Percentiles rank a stretch among this genome's conserved stretches.
Conservation (phyloP, 2,797 vertebrate genomes). For the Acropternis orthonyx region DNA sequence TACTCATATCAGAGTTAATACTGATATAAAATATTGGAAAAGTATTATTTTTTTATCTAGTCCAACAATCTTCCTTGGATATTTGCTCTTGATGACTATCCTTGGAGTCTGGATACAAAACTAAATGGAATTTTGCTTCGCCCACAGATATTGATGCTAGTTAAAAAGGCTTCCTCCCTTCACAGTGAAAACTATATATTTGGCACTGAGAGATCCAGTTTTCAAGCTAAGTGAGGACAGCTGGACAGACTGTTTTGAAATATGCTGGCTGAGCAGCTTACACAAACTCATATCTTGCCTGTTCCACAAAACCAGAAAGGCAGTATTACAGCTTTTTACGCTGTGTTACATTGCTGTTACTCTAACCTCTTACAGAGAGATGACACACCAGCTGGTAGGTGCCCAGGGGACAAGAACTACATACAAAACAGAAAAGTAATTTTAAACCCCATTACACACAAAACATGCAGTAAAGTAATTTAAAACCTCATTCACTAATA, state of each 20-base stretch:
- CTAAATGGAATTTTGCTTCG: not conserved
- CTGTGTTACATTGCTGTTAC: not conserved
- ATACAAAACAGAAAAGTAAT: not conserved
- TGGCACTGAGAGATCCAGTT: not conserved
- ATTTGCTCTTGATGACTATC: not conserved
- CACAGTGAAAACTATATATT: not conserved
- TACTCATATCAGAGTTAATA: not conserved
- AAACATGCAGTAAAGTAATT: not conserved
- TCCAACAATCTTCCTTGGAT: not conserved
- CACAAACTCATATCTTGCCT: not conserved
- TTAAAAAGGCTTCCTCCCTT: not conserved
- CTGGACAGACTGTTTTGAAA: not conserved
- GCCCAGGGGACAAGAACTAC: not conserved
- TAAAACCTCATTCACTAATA: not conserved
- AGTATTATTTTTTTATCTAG: not conserved
- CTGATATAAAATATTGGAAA: not conserved
- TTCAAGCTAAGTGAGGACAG: not conserved
- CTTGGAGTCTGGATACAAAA: not conserved
- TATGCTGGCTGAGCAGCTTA: not conserved
- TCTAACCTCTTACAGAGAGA: not conserved
- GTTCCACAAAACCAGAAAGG: not conserved
- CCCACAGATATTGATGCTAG: not conserved
- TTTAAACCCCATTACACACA: slow-evolving; percentile 5
- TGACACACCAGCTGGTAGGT: not conserved
- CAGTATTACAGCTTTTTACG: not conserved